Evolutionary conservation across 2,888 invertebrate species (phyloP).

Genomic region (Melieria crassipennis): DNA sequence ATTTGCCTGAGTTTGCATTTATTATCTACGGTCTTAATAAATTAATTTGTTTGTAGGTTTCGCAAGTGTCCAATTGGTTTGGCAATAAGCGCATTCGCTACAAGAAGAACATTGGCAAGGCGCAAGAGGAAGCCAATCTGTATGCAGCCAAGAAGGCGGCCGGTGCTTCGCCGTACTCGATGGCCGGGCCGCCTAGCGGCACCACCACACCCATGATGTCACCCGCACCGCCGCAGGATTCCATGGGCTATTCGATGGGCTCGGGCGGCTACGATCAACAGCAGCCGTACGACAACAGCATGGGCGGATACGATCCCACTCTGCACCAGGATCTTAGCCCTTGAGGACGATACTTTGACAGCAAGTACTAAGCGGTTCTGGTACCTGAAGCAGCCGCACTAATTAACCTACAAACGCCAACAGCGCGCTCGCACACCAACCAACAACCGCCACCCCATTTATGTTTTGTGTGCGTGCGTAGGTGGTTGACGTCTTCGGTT

Average conservation of each 20-base stretch:
- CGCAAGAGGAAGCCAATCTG: conserved; percentile 98
- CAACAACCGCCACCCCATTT: too few relatives aligned
- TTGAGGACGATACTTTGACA: conserved; percentile 62
- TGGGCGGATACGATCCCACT: conserved; percentile 87
- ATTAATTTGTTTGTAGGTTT: conserved; percentile 53
- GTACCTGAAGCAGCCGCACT: neutral
- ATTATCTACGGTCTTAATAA: too few relatives aligned
- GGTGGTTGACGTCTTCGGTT: neutral
- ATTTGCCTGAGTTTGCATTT: neutral
- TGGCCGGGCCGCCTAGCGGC: conserved; percentile 88
- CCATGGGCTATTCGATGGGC: conserved; percentile 92
- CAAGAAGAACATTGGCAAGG: conserved; percentile 99
- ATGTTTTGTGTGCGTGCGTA: neutral
- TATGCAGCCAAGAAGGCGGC: conserved; percentile 99
- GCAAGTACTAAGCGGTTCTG: conserved; percentile 45
- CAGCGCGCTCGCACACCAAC: too few relatives aligned
- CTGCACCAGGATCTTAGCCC: conserved; percentile 89
- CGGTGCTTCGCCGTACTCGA: conserved; percentile 88
- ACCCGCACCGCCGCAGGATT: conserved; percentile 90
- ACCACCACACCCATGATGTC: conserved; percentile 96
- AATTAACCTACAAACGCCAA: neutral
- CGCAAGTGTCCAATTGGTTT: conserved; percentile 98
- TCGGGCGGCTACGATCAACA: conserved; percentile 91
- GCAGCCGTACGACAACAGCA: conserved; percentile 87
- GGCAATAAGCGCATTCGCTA: conserved; percentile 99